These are phyloP conservation scores for Hesperophylax magnus DNA, from an alignment of 1,140 invertebrate genomes.

Conservation along the genomic window DNA sequence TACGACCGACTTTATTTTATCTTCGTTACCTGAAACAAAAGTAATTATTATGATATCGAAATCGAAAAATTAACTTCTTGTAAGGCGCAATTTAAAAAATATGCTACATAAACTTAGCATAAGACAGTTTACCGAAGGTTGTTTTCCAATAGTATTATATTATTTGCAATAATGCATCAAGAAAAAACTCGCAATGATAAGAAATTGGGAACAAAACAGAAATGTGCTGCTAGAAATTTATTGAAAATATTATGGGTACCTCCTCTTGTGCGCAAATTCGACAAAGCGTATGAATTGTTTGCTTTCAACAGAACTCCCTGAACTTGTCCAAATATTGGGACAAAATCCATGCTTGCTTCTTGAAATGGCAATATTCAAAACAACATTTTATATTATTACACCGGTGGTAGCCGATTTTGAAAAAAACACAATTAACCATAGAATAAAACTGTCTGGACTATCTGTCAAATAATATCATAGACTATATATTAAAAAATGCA, in stretches of 20 bases:
- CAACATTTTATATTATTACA: too few relatives aligned
- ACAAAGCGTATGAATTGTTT: constrained; percentile 38
- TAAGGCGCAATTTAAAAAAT: background rate
- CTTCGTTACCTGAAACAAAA: constrained; percentile 51
- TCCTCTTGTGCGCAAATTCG: constrained; percentile 32
- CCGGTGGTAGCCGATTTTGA: too few relatives aligned
- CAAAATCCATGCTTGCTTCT: constrained; percentile 50
- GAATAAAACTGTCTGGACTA: too few relatives aligned
- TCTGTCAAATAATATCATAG: too few relatives aligned
- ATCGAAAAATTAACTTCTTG: background rate
- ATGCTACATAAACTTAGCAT: too few relatives aligned
- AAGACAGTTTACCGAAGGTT: background rate
- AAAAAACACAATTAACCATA: too few relatives aligned
- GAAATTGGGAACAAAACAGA: background rate
- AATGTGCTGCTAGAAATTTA: background rate
- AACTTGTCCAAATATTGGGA: constrained; percentile 45
- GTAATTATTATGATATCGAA: background rate
- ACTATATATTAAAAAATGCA: too few relatives aligned
- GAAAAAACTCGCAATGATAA: background rate
- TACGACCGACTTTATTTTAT: constrained; percentile 41
- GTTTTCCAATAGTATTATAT: background rate
- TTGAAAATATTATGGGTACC: constrained; percentile 7
- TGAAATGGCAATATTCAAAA: background rate
- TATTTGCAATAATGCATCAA: background rate
- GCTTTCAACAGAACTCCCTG: constrained; percentile 50